Evolutionary conservation across 2,113 vertebrate genomes (phyloP), one percentile per base, ranked within the genome.

Genomic region (Oceanites oceanicus): DNA sequence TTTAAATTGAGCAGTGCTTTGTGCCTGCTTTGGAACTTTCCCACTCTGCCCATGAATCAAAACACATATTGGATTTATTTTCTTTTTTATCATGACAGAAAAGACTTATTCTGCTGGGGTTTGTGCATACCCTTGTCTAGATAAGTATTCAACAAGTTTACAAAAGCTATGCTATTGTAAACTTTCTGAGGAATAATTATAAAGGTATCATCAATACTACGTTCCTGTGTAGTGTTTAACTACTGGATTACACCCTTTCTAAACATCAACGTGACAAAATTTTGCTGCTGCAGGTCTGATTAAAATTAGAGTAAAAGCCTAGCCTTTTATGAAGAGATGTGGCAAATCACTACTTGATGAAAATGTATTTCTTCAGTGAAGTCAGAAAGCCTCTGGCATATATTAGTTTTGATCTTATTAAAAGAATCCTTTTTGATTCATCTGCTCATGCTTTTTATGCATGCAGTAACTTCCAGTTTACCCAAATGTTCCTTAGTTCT

Each of bases 1-100:
- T 90, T 63, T 50, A 90, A 78, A 88, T 96, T 61, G 47, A 93
- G 74, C 5, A 14, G 18, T 58, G 53, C 45, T 93, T 92, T 93
- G 63, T 75, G 87, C 34, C 49, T 82, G 36, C 52, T 72, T 56
- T 93, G 80, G 61, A 93, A 40, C 67, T 83, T 94, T 83, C 45
- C 78, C 34, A 78, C 55, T 93, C 83, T 81, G 76, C 32, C 23
- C 40, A 29, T 62, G 67, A 93, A 83, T 74, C 82, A 89, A 86
- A 96, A 49, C 19, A 42, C 20, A n/a, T 14, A 90, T 53, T 2
- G 1, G 44, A 72, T 52, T 82, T 68, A 38, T 88, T 90, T 92
- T 72, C 26, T 42, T 72, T 77, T 89, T 40, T 52, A 44, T 81
- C 76, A 40, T 29, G 58, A 78, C 40, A 80, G 82, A 92, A 92